Evolutionary conservation across 2,888 invertebrate species (phyloP), one percentile per base, ranked within the genome.

Genomic region (Drosophila mercatorum): DNA sequence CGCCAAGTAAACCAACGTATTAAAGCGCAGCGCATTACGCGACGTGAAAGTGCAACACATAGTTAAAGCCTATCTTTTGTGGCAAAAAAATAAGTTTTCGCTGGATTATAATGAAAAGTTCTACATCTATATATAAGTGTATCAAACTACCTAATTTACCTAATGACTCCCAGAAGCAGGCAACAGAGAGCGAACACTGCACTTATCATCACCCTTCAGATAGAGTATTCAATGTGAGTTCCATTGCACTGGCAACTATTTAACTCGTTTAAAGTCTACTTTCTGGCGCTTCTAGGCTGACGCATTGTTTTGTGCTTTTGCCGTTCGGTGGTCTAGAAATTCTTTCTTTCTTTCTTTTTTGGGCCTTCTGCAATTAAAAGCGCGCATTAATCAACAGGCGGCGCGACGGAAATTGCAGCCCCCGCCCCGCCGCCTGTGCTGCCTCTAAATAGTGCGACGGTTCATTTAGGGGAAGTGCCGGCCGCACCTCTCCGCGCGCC

Each of bases 341-440:
- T 41, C n/a, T 28, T 36, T n/a, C 17, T 34, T 34, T 26, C 46
- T 31, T n/a, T 17, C 17, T 40, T 49, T 28, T 28, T 28, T 0
- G 53, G 47, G 55, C 55, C 55, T 56, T 58, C 38, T 81, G 85
- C 83, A 88, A 87, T 87, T 87, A 87, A 82, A 76, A 72, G 75
- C 69, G 72, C 73, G 75, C 86, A 88, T 87, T 87, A 86, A 88
- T 88, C 86, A 87, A 87, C 80, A 86, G 88, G 77, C 80, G 38
- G 65, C 64, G 55, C 52, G 49, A 22, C 75, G 60, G 58, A 56
- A 72, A 62, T 65, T 62, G 73, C 57, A 44, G 7, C 22, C 34
- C 31, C 28, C 53, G 10, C 6, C 3, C 40, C 43, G 17, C 8
- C 34, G 6, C 34, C 57, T 11, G n/a, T 10, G 41, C 10, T 4